These are phyloP conservation scores for Cephus pygmeus DNA, from an alignment of 2,888 invertebrate genomes.

Conservation along the genomic window DNA sequence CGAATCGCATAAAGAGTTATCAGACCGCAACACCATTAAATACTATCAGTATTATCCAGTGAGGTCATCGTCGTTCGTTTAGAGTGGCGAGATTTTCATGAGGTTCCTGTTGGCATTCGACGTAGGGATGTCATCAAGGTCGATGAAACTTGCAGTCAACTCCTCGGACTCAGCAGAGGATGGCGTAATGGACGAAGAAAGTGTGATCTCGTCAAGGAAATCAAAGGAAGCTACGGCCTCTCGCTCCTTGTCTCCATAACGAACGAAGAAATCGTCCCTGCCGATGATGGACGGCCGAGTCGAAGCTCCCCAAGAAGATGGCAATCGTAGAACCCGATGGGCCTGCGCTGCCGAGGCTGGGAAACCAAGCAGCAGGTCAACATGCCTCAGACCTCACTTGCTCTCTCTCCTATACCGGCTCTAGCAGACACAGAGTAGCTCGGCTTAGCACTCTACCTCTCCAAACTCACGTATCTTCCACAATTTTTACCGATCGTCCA, in stretches of 20 bases:
- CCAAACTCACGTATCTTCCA: constrained; percentile 28
- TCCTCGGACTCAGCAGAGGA: constrained; percentile 31
- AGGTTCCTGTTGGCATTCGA: constrained; percentile 41
- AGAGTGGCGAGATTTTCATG: constrained; percentile 55
- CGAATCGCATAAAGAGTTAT: background rate
- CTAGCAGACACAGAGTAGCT: constrained; percentile 60
- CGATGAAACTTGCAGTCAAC: constrained; percentile 37
- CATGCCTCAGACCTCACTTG: constrained; percentile 56
- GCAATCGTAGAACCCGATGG: constrained; percentile 59
- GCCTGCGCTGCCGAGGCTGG: constrained; percentile 64
- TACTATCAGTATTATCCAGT: too few relatives aligned
- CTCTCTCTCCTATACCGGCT: constrained; percentile 50
- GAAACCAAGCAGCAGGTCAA: constrained; percentile 45
- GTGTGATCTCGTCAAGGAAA: constrained; percentile 77
- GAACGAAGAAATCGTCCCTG: constrained; percentile 80
- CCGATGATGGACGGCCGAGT: constrained; percentile 79
- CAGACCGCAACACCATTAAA: too few relatives aligned
- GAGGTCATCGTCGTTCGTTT: too few relatives aligned
- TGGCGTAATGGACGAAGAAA: constrained; percentile 48
- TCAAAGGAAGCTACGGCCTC: constrained; percentile 84
- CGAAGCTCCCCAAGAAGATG: constrained; percentile 63
- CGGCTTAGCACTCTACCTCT: constrained; percentile 56
- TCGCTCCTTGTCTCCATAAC: constrained; percentile 81
- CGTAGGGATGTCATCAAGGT: constrained; percentile 34
- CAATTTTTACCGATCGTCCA: constrained; percentile 22